Percentiles rank a stretch among this genome's conserved stretches.
Conservation (phyloP, 2,113 vertebrate genomes). For the Gracilinanus agilis region DNA sequence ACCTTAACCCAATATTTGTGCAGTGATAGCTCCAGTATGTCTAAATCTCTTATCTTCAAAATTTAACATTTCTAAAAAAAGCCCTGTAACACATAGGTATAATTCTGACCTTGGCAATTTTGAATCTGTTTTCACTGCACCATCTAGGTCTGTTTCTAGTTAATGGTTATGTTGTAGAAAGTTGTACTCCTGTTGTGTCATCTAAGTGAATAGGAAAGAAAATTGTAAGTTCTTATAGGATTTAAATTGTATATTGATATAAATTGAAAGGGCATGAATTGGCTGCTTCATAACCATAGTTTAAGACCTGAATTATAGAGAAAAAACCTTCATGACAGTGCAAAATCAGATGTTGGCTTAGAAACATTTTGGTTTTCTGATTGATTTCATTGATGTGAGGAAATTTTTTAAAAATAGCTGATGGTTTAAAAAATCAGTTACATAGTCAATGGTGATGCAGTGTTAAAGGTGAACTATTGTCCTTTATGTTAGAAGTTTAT, state of each 20-base stretch:
- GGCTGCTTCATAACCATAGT: slow-evolving; percentile 13
- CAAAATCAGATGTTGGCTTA: background rate
- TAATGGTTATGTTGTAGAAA: background rate
- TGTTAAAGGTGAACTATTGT: slow-evolving; percentile 47
- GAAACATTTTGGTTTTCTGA: slow-evolving; percentile 35
- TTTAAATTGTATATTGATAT: slow-evolving; percentile 28
- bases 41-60: background rate
- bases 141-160: background rate
- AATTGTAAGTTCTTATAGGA: slow-evolving; percentile 23
- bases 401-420: slow-evolving; percentile 53
- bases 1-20: slow-evolving; percentile 9
- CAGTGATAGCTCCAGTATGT: background rate
- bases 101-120: background rate
- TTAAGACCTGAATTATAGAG: slow-evolving; percentile 14
- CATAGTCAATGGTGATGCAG: slow-evolving; percentile 55
- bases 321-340: slow-evolving; percentile 50
- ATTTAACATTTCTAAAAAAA: background rate
- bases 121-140: slow-evolving; percentile 27
- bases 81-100: background rate
- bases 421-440: slow-evolving; percentile 34
- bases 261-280: slow-evolving; percentile 10
- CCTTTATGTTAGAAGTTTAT: slow-evolving; percentile 2
- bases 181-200: background rate
- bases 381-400: slow-evolving; percentile 17
- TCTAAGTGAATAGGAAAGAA: slow-evolving; percentile 40